These are phyloP conservation scores for Erethizon dorsatum DNA, from an alignment of 2,797 vertebrate genomes.

Conservation along the genomic window DNA sequence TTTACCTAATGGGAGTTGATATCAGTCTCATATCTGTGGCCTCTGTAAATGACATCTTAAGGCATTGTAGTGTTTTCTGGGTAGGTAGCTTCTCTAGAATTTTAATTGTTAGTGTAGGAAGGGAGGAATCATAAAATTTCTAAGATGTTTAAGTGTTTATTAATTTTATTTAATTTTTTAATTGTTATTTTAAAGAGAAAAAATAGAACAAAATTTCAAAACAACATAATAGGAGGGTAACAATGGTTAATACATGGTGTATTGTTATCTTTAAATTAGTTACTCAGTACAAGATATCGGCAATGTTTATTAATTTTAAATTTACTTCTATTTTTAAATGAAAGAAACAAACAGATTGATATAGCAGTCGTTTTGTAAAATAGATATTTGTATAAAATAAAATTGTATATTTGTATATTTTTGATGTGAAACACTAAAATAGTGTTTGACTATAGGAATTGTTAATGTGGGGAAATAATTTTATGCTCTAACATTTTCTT, in stretches of 20 bases:
- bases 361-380: slow-evolving; percentile 24
- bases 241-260: too few species aligned
- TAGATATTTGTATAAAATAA: not conserved
- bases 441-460: not conserved
- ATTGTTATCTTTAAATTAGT: too few species aligned
- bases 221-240: too few species aligned
- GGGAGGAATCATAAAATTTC: not conserved
- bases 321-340: slow-evolving; percentile 41
- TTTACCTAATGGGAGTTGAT: not conserved
- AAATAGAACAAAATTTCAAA: too few species aligned
- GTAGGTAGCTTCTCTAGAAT: slow-evolving; percentile 45
- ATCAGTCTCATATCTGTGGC: not conserved
- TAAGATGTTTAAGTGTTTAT: slow-evolving; percentile 14
- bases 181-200: too few species aligned
- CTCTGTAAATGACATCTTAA: not conserved
- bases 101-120: slow-evolving; percentile 30
- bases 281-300: too few species aligned
- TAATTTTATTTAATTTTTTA: not conserved
- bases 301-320: not conserved
- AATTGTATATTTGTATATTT: not conserved
- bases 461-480: not conserved
- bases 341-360: not conserved
- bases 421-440: not conserved
- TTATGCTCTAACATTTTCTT: not conserved
- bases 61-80: slow-evolving; percentile 49